Evolutionary conservation across 2,797 vertebrate species (phyloP), one percentile per base, ranked within the genome.

Genomic region (Varecia variegata): DNA sequence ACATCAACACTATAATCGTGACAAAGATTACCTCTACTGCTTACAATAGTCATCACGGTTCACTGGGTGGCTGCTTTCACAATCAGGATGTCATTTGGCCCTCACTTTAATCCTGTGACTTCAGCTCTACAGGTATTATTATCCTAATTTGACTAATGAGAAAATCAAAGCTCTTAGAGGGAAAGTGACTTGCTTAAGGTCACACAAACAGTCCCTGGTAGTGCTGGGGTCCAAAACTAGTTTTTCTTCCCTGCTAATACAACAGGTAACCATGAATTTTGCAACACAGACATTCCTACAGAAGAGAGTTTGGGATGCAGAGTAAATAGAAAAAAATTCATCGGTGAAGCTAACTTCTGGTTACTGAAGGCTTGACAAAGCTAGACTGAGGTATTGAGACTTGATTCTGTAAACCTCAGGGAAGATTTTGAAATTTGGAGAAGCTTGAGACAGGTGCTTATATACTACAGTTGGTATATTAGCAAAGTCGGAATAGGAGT

Each of bases 161-260:
- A 94, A 95, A 17, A 67, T 13, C 25, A 40, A 95, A n/a, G 40
- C n/a, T 40, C 7, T 86, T n/a, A 38, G 40, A 88, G 67, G 80
- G 71, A 88, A 94, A 89, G 32, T 74, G 86, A 94, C 94, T 94
- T 94, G 47, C 17, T 65, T 73, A 91, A 92, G 45, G 43, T 87
- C 90, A 94, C 14, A 56, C 18, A 27, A 86, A 38, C 5, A 25
- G 38, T 93, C 30, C 38, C 60, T 38, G 27, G 54, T 32, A 35
- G 32, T 25, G 23, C 81, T 32, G 27, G 27, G 21, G 74, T 85
- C 32, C 35, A 52, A 71, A 79, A 35, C 4, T 10, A 45, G 21
- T 38, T 94, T 94, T 90, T 73, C 21, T 25, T 95, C 45, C 15
- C 32, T 76, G 40, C 1, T 20, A 70, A 30, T 27, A 20, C 8